These are phyloP conservation scores for Pithys albifrons DNA, from an alignment of 2,113 vertebrate genomes.

Conservation along the genomic window DNA sequence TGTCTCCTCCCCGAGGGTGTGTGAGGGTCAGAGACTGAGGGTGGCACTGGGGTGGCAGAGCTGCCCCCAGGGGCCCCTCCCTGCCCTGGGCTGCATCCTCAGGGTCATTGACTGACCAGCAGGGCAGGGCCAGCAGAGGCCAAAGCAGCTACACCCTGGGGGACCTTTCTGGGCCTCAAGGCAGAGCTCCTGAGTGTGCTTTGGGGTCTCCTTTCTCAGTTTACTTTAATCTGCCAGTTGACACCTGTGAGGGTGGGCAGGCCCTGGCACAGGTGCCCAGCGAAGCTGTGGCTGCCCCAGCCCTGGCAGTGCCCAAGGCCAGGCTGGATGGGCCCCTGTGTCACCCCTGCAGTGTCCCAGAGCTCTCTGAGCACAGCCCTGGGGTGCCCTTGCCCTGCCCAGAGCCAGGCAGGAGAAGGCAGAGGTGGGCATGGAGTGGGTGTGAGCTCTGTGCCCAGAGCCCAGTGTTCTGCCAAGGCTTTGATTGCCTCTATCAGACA, in stretches of 20 bases:
- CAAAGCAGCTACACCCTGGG: rapidly evolving
- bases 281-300: not conserved
- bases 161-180: not conserved
- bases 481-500: not conserved
- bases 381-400: not conserved
- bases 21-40: not conserved
- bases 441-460: not conserved
- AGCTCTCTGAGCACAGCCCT: not conserved
- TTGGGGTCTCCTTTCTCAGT: not conserved
- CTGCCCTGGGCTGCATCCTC: rapidly evolving
- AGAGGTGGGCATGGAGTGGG: rapidly evolving
- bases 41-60: rapidly evolving
- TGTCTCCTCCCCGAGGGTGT: rapidly evolving
- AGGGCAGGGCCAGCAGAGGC: not conserved
- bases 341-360: not conserved
- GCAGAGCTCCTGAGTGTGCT: rapidly evolving
- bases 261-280: not conserved
- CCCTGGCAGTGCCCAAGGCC: not conserved
- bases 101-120: not conserved
- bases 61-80: rapidly evolving
- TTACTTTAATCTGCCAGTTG: not conserved
- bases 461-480: not conserved
- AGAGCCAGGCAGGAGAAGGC: not conserved
- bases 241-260: not conserved
- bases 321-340: not conserved